A percentile compares a stretch with the other conserved stretches of the same genome.
Evolutionary conservation across 1,140 invertebrate genomes (phyloP).

Genomic region (Varroa destructor): DNA sequence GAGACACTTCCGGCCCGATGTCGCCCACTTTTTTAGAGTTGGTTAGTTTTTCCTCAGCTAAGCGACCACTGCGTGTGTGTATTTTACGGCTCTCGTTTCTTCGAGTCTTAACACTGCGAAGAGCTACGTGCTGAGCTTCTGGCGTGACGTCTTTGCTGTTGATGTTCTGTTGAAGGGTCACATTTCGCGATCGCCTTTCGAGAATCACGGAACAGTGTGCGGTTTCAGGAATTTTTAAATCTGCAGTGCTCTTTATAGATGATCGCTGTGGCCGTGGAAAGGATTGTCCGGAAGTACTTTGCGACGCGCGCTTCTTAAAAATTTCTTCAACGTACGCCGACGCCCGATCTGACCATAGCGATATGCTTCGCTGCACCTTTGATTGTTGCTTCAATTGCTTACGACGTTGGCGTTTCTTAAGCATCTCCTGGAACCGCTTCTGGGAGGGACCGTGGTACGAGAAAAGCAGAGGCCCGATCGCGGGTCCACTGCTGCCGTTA

Average conservation of each 20-base stretch:
- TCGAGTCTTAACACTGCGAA: background rate
- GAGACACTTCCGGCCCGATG: background rate
- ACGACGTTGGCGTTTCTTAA: slow-evolving; percentile 16
- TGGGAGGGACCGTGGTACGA: slow-evolving; percentile 24
- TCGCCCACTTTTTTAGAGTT: slow-evolving; percentile 7
- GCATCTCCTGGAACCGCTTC: slow-evolving; percentile 23
- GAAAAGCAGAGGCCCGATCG: slow-evolving; percentile 13
- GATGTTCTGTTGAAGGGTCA: no score
- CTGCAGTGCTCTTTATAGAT: background rate
- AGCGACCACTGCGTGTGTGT: background rate
- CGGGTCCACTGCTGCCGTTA: background rate
- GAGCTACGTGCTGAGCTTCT: background rate
- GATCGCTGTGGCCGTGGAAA: no score
- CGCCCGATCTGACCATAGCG: slow-evolving; percentile 14
- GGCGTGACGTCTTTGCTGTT: background rate
- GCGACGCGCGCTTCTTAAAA: background rate
- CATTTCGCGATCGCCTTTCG: background rate
- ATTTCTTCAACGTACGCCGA: slow-evolving; percentile 16
- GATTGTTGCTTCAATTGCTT: slow-evolving; percentile 25
- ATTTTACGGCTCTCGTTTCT: slow-evolving; percentile 15
- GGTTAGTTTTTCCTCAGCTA: background rate
- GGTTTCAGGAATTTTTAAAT: slow-evolving; percentile 15
- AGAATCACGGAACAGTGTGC: background rate
- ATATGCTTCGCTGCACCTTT: slow-evolving; percentile 17
- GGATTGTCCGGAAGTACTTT: no score